Evolutionary conservation across 2,888 invertebrate species (phyloP), one percentile per base, ranked within the genome.

Genomic region (Pardosa pseudoannulata): DNA sequence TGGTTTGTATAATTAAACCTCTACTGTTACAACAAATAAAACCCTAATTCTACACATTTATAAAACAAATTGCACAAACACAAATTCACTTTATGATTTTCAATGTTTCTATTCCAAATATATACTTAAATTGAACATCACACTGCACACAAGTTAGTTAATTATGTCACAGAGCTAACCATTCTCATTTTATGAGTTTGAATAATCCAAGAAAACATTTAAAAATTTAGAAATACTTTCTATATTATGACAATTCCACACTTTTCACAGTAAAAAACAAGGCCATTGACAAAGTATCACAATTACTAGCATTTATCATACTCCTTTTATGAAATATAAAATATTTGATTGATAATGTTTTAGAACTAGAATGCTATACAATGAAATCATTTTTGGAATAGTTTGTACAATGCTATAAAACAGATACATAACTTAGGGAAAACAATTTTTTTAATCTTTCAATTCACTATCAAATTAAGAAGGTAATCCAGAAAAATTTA

Each of bases 261-360:
- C 16, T 46, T 56, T 56, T 23, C 23, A 56, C 56, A 56, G 23
- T 56, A 23, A 56, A 56, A 56, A 23, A 56, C 56, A 56, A 56
- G 56, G 56, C 46, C 23, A 23, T 56, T 23, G 5, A 23, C 56
- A 56, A 56, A 56, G 56, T 56, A 56, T 56, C 56, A 56, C 56
- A 56, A 56, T 56, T 56, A 56, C 56, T 56, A 23, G 19, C 56
- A 56, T 23, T 23, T 56, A 56, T 23, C 11, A 23, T 23, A 56
- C 11, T 19, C 23, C 6, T 56, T 23, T 56, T 46, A 46, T 46
- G 11, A 36, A 46, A 46, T 9, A 36, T 36, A 36, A 36, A 36
- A 36, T 5, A 36, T 36, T 36, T 36, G 9, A 36, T 7, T 36
- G 6, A 36, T 9, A 36, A 9, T 36, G 36, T 5, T 7, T 36